phyloP scores from a whole-genome alignment of 2,113 vertebrate species.

The Lichenostomus cassidix region DNA sequence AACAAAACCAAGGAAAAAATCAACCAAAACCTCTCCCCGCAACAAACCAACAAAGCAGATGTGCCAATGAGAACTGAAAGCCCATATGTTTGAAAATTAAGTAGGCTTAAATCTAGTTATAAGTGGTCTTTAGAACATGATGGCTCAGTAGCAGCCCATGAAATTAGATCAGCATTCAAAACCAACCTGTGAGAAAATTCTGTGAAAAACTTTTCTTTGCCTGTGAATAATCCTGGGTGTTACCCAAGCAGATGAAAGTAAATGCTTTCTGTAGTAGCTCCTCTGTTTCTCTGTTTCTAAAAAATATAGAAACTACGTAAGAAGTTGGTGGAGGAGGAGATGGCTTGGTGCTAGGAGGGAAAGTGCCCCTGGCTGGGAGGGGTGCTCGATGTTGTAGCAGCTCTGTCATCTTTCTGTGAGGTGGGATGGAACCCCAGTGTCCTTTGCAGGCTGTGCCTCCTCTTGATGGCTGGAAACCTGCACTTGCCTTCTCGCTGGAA shows the following conservation, averaged over 20 bases:
- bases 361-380: accelerated
- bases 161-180: conserved; percentile 1
- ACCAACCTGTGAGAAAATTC: not conserved
- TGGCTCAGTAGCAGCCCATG: not conserved
- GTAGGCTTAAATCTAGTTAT: not conserved
- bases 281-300: not conserved
- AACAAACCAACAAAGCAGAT: not conserved
- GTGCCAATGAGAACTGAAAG: not conserved
- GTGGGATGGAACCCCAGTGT: not conserved
- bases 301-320: accelerated
- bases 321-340: not conserved
- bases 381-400: accelerated
- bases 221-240: not conserved
- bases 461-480: not conserved
- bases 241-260: not conserved
- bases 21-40: not conserved
- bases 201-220: not conserved
- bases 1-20: not conserved
- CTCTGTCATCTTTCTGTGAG: accelerated
- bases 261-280: not conserved
- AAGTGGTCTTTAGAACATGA: not conserved
- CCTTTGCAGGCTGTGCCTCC: not conserved
- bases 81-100: not conserved
- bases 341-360: not conserved
- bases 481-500: not conserved